Evolutionary conservation across 1,140 invertebrate genomes (phyloP).

Genomic region (Listronotus oregonensis): DNA sequence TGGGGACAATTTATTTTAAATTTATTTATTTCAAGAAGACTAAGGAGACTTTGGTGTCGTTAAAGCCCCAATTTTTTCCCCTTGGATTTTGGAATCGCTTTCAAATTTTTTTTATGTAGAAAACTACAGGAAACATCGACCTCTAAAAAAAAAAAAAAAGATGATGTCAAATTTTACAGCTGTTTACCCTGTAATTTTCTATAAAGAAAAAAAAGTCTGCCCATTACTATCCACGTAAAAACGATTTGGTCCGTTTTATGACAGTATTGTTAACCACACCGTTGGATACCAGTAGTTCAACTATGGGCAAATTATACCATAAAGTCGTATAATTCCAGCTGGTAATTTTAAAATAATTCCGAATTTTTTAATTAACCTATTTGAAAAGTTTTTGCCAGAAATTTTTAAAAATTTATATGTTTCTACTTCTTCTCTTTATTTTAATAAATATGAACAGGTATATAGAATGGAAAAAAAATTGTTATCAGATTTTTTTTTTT

Average conservation of each 20-base stretch:
- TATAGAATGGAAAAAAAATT: no score
- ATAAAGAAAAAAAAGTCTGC: slow-evolving; percentile 19
- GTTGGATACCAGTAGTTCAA: slow-evolving; percentile 23
- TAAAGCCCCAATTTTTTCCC: no score
- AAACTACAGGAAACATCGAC: slow-evolving; percentile 1
- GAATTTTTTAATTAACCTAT: not conserved
- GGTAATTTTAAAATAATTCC: slow-evolving; percentile 21
- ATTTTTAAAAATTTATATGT: no score
- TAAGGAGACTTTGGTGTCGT: no score
- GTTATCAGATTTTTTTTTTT: no score
- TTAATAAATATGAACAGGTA: no score
- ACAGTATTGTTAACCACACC: slow-evolving; percentile 8
- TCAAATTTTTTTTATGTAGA: no score
- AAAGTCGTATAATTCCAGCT: slow-evolving; percentile 23
- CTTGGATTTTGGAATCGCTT: no score
- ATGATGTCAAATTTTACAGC: slow-evolving; percentile 31
- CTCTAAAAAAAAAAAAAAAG: slow-evolving; percentile 23
- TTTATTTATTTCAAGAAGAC: no score
- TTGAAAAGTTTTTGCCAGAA: no score
- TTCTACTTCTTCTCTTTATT: no score
- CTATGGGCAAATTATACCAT: slow-evolving; percentile 20
- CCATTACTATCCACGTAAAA: slow-evolving; percentile 29
- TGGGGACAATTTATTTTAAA: no score
- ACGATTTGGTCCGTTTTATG: slow-evolving; percentile 26
- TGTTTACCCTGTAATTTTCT: slow-evolving; percentile 21